Evolutionary conservation across 2,113 vertebrate genomes (phyloP).

Genomic region (Callospermophilus lateralis): DNA sequence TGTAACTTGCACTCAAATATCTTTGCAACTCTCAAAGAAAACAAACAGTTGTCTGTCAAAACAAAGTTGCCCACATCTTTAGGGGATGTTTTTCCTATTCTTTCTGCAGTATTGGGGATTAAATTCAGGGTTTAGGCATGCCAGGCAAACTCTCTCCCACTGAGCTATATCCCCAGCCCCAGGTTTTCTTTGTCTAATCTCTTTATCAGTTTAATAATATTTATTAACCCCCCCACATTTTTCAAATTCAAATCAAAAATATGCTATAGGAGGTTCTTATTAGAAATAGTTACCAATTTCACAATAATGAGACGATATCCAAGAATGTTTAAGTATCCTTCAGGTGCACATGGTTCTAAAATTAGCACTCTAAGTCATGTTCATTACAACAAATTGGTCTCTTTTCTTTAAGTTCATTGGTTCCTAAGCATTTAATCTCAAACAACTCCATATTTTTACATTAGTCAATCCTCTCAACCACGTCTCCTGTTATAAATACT

Average conservation of each 20-base stretch:
- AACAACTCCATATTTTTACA: not conserved
- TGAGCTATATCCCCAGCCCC: too few relatives aligned
- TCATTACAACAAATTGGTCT: not conserved
- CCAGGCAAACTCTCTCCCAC: too few relatives aligned
- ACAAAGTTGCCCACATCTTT: not conserved
- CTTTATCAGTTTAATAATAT: not conserved
- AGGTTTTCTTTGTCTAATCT: not conserved
- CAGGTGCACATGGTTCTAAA: not conserved
- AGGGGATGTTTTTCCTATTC: not conserved
- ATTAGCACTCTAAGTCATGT: not conserved
- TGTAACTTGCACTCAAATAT: constrained; percentile 18
- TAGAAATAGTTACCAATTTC: not conserved
- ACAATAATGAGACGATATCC: not conserved
- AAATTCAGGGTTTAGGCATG: too few relatives aligned
- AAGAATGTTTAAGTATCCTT: not conserved
- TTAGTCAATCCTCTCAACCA: not conserved
- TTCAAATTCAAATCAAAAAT: not conserved
- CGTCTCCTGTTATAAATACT: not conserved
- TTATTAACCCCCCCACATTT: not conserved
- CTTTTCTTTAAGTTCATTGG: not conserved
- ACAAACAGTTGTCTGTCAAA: constrained; percentile 40
- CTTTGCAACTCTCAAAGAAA: not conserved
- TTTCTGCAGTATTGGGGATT: too few relatives aligned
- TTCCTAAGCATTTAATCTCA: not conserved
- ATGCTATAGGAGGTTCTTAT: not conserved